A percentile compares a stretch with the other conserved stretches of the same genome.
Conservation (phyloP, 2,888 invertebrate genomes). For the Platyscelio sp. region DNA sequence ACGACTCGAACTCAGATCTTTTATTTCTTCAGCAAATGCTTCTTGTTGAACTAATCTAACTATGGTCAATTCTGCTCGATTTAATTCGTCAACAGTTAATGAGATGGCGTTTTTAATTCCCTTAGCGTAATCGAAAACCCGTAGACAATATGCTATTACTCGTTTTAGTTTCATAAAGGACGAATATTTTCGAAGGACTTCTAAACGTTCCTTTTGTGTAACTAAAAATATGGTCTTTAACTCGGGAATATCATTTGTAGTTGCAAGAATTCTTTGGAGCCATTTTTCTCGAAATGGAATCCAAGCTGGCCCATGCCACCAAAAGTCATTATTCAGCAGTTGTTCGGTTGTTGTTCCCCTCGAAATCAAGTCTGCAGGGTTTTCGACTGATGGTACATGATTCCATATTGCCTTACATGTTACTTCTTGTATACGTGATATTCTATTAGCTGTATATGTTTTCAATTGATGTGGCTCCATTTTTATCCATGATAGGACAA, state of each 20-base stretch:
- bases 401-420: constrained; percentile 48
- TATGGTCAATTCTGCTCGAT: background rate
- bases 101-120: background rate
- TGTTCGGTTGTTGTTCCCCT: constrained; percentile 64
- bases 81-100: background rate
- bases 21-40: background rate
- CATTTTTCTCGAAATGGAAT: background rate
- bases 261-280: background rate
- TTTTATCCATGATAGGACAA: constrained; percentile 49
- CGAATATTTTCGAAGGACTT: background rate
- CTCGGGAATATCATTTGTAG: background rate
- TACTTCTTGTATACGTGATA: background rate
- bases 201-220: background rate
- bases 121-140: background rate
- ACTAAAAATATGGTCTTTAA: background rate
- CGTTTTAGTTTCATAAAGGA: background rate
- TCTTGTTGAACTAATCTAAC: background rate
- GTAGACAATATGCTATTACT: background rate
- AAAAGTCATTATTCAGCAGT: constrained; percentile 47
- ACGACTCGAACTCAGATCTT: background rate
- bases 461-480: background rate
- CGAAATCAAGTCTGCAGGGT: constrained; percentile 72
- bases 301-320: constrained; percentile 72
- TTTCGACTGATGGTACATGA: constrained; percentile 69
- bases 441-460: background rate